Evolutionary conservation across 2,797 vertebrate genomes (phyloP), one percentile per base, ranked within the genome.

Genomic region (Coilia nasus): DNA sequence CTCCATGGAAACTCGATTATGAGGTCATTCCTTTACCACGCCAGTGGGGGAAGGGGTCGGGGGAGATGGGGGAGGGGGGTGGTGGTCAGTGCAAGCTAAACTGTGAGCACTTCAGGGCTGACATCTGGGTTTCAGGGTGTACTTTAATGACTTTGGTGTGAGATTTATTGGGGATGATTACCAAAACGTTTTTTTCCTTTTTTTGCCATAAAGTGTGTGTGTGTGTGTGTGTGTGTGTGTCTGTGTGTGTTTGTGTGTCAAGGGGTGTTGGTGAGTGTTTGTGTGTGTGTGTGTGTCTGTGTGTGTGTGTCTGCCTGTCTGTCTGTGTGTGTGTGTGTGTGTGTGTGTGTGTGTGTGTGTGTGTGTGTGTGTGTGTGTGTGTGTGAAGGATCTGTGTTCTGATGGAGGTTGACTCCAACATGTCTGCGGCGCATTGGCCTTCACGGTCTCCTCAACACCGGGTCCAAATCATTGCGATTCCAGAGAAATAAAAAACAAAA

Each of bases 1-100:
- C 17, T 83, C 82, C 87, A 90, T 87, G 87, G 88, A 87, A 90
- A 89, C 50, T 87, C n/a, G 83, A 87, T 84, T 81, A 87, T 86
- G 83, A 87, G 88, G 87, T 88, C 85, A 87, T 84, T 67, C 50
- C 83, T 84, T 86, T 67, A 81, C 83, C 83, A 86, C 81, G 84
- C 87, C 83, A 25, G 54, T 50, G 67, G 14, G 31, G 25, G 67
- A n/a, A 31, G 67, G n/a, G 75, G n/a, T 28, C 0, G 11, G 4
- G 31, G 71, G 71, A 17, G 80, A 35, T 67, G 12, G 50, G 23
- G 83, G 57, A 14, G 60, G 23, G 31, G 19, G 17, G 17, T 6
- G 17, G 35, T 15, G 50, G 50, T 54, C 50, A 54, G 50, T 2
- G 50, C 71, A 41, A 78, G 67, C 31, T 78, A 15, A 78, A 41